Evolutionary conservation across 2,113 vertebrate genomes (phyloP).

Genomic region (Collichthys lucidus): DNA sequence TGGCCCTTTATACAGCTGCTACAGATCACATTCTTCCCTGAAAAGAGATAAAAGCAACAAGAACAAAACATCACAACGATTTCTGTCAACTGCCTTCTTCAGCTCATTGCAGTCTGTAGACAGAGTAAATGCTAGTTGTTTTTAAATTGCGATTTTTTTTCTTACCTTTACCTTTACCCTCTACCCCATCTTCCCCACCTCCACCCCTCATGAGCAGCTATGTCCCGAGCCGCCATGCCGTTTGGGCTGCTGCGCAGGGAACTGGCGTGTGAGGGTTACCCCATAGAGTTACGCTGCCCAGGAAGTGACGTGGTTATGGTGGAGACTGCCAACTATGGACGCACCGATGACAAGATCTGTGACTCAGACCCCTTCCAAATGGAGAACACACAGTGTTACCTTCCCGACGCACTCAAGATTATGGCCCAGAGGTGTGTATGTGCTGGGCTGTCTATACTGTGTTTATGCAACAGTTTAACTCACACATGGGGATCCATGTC

Average conservation of each 20-base stretch:
- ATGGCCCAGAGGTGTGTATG: constrained; percentile 92
- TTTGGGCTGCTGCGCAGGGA: constrained; percentile 92
- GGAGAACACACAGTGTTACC: constrained; percentile 95
- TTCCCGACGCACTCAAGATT: constrained; percentile 92
- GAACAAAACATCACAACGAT: background rate
- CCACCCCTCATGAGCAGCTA: constrained; percentile 64
- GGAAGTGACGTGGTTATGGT: constrained; percentile 96
- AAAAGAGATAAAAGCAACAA: background rate
- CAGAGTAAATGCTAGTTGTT: background rate
- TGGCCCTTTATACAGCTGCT: background rate
- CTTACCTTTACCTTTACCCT: background rate
- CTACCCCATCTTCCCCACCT: background rate
- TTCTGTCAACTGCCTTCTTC: background rate
- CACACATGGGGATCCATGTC: constrained; percentile 35
- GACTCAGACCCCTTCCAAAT: constrained; percentile 95
- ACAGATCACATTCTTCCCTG: background rate
- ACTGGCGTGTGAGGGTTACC: constrained; percentile 93
- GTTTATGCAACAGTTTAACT: constrained; percentile 20
- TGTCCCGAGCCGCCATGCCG: constrained; percentile 91
- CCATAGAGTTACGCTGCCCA: constrained; percentile 94
- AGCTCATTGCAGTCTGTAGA: background rate
- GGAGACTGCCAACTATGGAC: constrained; percentile 93
- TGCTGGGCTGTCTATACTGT: background rate
- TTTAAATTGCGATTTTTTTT: background rate
- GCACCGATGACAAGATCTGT: constrained; percentile 95